These are phyloP conservation scores for Sebastes kiyomatsui DNA, from an alignment of 2,797 vertebrate species.

Conservation along the genomic window DNA sequence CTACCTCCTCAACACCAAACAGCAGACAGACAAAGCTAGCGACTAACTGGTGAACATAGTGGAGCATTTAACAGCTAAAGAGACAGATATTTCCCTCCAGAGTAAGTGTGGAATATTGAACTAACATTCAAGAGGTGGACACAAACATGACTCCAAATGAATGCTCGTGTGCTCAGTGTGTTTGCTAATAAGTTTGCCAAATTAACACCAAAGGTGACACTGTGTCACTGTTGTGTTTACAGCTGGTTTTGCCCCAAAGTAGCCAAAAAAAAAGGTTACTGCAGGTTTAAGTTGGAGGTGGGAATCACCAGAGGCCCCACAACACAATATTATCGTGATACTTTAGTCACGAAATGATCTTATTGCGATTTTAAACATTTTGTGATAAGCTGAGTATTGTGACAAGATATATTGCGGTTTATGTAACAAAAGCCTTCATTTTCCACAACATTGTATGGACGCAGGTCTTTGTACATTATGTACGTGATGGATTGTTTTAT, in stretches of 20 bases:
- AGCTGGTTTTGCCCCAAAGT: neutral
- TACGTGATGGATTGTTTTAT: too few species aligned
- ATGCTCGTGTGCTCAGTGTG: neutral
- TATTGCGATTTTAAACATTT: too few species aligned
- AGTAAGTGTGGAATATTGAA: neutral
- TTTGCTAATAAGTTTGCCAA: neutral
- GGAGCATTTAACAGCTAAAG: neutral
- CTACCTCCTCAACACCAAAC: neutral
- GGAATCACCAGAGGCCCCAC: too few species aligned
- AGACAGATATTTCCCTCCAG: neutral
- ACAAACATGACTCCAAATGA: neutral
- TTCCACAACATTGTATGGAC: too few species aligned
- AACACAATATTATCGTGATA: too few species aligned
- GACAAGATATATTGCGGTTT: too few species aligned
- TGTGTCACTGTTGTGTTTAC: conserved; percentile 2
- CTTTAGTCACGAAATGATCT: too few species aligned
- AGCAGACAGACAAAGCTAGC: too few species aligned
- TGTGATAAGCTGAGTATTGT: too few species aligned
- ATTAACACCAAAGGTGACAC: neutral
- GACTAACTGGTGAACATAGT: neutral
- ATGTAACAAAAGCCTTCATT: too few species aligned
- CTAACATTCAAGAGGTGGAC: neutral
- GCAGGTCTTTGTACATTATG: too few species aligned
- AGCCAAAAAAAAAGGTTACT: neutral
- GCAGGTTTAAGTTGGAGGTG: too few species aligned